phyloP scores from a whole-genome alignment of 2,113 vertebrate genomes.

The Himantopus leucocephalus region DNA sequence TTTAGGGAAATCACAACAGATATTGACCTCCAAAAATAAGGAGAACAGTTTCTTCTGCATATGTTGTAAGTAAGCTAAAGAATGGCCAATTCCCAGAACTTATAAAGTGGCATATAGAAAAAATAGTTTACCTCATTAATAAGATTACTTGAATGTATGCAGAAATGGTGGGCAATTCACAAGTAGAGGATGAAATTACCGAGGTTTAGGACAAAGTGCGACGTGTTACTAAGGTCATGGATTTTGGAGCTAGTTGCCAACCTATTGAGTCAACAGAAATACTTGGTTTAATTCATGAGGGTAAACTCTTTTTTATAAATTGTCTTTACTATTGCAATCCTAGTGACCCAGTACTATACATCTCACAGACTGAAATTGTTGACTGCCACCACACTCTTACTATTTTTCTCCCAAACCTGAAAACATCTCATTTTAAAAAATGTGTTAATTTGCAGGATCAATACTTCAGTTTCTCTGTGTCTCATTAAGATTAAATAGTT shows the following conservation, averaged over 20 bases:
- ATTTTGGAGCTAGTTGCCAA: neutral
- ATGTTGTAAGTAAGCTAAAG: neutral
- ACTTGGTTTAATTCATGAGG: neutral
- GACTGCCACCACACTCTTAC: neutral
- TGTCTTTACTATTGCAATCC: neutral
- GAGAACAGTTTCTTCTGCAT: neutral
- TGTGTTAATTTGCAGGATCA: neutral
- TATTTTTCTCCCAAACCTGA: neutral
- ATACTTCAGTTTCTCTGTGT: neutral
- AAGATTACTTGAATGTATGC: neutral
- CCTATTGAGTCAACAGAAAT: neutral
- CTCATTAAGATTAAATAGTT: neutral
- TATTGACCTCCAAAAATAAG: neutral
- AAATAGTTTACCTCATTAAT: neutral
- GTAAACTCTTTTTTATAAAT: neutral
- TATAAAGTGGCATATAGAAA: neutral
- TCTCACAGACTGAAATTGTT: neutral
- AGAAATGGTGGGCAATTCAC: neutral
- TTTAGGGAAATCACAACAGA: neutral
- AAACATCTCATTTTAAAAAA: neutral
- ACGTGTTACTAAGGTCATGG: neutral
- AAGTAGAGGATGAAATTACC: neutral
- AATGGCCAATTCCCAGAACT: neutral
- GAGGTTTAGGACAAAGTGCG: neutral
- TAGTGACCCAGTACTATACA: neutral